Evolutionary conservation across 2,797 vertebrate species (phyloP), one percentile per base, ranked within the genome.

Genomic region (Etheostoma nigrum): DNA sequence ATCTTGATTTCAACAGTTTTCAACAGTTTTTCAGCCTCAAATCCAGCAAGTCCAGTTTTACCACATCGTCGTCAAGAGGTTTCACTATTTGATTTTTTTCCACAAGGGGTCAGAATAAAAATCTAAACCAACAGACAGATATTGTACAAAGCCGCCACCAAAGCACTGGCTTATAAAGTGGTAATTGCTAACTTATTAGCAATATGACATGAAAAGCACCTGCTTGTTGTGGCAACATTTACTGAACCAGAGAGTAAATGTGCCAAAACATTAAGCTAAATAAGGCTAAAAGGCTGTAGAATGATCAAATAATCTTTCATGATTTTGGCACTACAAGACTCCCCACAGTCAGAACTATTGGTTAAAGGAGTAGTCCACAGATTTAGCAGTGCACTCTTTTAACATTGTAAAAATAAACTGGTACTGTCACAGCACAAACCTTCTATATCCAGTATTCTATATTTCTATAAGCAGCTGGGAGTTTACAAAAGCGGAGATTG

Each of bases 1-100:
- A 76, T 74, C 74, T 78, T 1, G 1, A 63, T 40, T 63, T 71
- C 23, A 55, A 59, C 36, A 3, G 5, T 51, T 75, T 42, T 33
- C 14, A 36, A 23, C 30, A 4, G 48, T 36, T 72, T 65, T 55
- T 47, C n/a, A 52, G 36, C 47, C n/a, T 42, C 8, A 67, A n/a
- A 74, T 36, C 14, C 25, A 25, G 14, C 12, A 30, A 30, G 5
- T 30, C 30, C 30, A 30, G 47, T 58, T 68, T 42, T 1, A 25
- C 14, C 10, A 15, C 53, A 67, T 44, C 12, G 18, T 30, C 7
- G 44, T 19, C n/a, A 12, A 27, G 0, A 13, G 36, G 11, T 36
- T 30, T 10, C 13, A 16, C 16, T n/a, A 9, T 14, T 58, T n/a
- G 3, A 45, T 58, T 19, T 16, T 54, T 42, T 18, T 12, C 36